Evolutionary conservation across 2,888 invertebrate species (phyloP).

Genomic region (Coecobrya sp.): DNA sequence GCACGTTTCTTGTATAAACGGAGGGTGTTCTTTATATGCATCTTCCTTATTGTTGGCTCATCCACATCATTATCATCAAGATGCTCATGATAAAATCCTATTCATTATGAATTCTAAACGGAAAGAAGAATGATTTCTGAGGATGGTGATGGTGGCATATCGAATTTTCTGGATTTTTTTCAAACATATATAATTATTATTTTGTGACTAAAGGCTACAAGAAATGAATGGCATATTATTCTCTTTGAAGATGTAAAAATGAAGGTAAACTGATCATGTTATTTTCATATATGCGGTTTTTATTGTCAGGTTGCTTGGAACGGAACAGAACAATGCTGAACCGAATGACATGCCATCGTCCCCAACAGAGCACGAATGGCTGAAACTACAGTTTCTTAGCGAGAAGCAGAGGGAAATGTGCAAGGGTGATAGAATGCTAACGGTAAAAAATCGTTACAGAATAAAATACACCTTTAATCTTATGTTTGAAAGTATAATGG

Average conservation of each 20-base stretch:
- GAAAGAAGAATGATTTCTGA: background rate
- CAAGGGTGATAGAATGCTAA: constrained; percentile 92
- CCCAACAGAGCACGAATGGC: constrained; percentile 90
- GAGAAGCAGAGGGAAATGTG: constrained; percentile 92
- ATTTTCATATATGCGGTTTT: too few species aligned
- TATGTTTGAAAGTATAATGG: too few species aligned
- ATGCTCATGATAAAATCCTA: background rate
- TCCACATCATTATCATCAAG: background rate
- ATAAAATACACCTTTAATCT: background rate
- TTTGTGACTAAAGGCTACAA: background rate
- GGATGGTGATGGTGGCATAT: too few species aligned
- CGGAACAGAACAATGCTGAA: constrained; percentile 83
- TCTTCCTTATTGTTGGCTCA: background rate
- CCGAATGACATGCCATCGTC: constrained; percentile 85
- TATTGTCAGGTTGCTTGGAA: constrained; percentile 85
- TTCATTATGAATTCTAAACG: constrained; percentile 23
- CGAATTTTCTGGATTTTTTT: background rate
- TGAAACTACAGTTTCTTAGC: constrained; percentile 91
- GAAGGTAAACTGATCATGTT: constrained; percentile 14
- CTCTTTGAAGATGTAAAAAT: too few species aligned
- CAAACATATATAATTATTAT: background rate
- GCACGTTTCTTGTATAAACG: background rate
- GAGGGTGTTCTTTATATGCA: background rate
- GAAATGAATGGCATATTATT: background rate
- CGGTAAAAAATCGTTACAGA: constrained; percentile 88